These are phyloP conservation scores for Heterocephalus glaber DNA, from an alignment of 2,113 vertebrate species.

Conservation along the genomic window DNA sequence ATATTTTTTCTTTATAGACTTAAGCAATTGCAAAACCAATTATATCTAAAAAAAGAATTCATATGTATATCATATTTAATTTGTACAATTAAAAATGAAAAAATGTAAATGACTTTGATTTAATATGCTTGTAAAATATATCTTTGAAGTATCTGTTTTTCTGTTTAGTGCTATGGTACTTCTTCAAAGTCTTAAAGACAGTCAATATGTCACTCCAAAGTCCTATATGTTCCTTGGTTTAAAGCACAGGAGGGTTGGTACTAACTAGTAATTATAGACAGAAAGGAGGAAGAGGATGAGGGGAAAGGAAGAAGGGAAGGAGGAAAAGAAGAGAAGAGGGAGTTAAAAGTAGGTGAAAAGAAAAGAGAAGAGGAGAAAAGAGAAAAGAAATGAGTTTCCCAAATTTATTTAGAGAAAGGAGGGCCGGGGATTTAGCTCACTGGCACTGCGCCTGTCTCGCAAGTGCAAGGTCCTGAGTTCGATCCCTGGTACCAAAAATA, in stretches of 20 bases:
- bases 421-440: no score
- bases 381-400: not conserved
- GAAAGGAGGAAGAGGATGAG: not conserved
- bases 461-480: no score
- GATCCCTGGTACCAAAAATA: no score
- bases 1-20: slow-evolving; percentile 6
- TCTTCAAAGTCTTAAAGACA: not conserved
- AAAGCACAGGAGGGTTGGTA: not conserved
- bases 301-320: not conserved
- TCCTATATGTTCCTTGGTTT: not conserved
- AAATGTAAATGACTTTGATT: not conserved
- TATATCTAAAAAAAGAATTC: not conserved
- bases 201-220: not conserved
- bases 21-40: slow-evolving; percentile 7
- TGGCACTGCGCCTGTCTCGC: no score
- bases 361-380: not conserved
- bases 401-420: not conserved
- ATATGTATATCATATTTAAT: not conserved
- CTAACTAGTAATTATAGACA: not conserved
- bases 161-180: not conserved
- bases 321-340: not conserved
- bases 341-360: not conserved
- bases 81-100: not conserved
- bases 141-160: not conserved
- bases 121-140: not conserved